Evolutionary conservation across 37 sponge, comb jelly and placozoan genomes (phyloP).

Genomic region (Hexactinellida sp.): DNA sequence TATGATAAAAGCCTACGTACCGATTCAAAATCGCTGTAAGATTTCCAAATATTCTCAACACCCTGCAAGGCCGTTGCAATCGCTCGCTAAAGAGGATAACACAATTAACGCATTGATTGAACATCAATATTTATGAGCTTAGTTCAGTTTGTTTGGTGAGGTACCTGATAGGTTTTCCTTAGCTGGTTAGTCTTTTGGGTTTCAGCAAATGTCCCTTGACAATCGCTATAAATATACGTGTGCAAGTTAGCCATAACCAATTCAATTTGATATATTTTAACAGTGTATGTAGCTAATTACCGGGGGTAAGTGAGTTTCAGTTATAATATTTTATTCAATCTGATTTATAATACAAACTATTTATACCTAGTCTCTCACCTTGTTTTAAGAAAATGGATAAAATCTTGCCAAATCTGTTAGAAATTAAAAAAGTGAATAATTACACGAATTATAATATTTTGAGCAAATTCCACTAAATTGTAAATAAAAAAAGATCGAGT

Average conservation of each 20-base stretch:
- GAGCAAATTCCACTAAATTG: too few relatives aligned
- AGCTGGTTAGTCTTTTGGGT: conserved; percentile 66
- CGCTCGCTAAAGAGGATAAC: conserved; percentile 22
- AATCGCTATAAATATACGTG: conserved; percentile 36
- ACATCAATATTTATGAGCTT: too few relatives aligned
- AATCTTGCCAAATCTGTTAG: conserved; percentile 69
- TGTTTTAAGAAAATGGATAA: conserved; percentile 58
- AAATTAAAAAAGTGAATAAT: background rate
- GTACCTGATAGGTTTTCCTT: conserved; percentile 64
- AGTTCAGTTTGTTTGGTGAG: too few relatives aligned
- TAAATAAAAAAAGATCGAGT: too few relatives aligned
- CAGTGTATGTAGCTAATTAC: background rate
- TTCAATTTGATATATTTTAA: background rate
- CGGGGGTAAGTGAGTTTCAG: too few relatives aligned
- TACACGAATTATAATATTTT: too few relatives aligned
- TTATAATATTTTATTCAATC: too few relatives aligned
- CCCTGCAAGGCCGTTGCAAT: conserved; percentile 48
- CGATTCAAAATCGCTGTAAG: conserved; percentile 79
- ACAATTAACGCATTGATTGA: background rate
- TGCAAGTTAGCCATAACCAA: too few relatives aligned
- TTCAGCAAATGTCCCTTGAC: conserved; percentile 64
- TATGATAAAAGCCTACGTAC: conserved; percentile 17
- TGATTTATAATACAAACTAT: too few relatives aligned
- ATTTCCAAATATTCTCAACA: conserved; percentile 79
- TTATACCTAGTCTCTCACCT: conserved; percentile 32